Base-by-base conservation (phyloP, 53 echinoderm and acorn worm genomes). In the Pentamera pediparva region DNA sequence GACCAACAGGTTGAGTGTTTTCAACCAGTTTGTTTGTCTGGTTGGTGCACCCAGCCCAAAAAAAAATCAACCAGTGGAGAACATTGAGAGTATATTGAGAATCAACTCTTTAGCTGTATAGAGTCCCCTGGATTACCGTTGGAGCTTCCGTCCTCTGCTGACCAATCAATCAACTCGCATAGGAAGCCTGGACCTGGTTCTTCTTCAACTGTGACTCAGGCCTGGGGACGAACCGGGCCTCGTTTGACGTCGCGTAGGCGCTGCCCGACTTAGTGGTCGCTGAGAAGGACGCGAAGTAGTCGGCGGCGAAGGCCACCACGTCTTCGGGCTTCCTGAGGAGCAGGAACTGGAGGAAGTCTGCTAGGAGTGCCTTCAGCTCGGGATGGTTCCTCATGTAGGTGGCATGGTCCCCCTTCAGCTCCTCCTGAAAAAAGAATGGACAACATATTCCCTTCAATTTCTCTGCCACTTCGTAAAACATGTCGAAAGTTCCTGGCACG, bases 321-420 rank as follows among this genome's bases (percentile, higher is more conserved):
- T 95, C 86, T 30, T 91, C 91, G 5, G 96, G 96, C 63, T 95
- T 95, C 45, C 96, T 77, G 31, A 95, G 84, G n/a, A 95, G 83
- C 15, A 95, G 88, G 52, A 95, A 95, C 78, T 95, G 96, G 6
- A 95, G 75, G 75, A 95, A 95, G 79, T 95, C 96, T 2, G 96
- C 96, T 0, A 95, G 88, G 20, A 95, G 91, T 11, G 96, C 96
- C 59, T 95, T 95, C 22, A 95, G 85, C 64, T 95, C 96, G 20
- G 96, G 96, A 50, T 95, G 96, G 40, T 82, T 91, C 56, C 82
- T 77, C 96, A 95, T 95, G 83, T 95, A 95, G 28, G 90, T 90
- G 15, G 96, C 96, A 69, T 95, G 96, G 80, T 95, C 96, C 0
- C 96, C 96, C 71, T 95, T 95, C 6, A 95, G 75, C 63, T 95